phyloP scores from a whole-genome alignment of 2,797 vertebrate genomes.

The Trachurus trachurus region DNA sequence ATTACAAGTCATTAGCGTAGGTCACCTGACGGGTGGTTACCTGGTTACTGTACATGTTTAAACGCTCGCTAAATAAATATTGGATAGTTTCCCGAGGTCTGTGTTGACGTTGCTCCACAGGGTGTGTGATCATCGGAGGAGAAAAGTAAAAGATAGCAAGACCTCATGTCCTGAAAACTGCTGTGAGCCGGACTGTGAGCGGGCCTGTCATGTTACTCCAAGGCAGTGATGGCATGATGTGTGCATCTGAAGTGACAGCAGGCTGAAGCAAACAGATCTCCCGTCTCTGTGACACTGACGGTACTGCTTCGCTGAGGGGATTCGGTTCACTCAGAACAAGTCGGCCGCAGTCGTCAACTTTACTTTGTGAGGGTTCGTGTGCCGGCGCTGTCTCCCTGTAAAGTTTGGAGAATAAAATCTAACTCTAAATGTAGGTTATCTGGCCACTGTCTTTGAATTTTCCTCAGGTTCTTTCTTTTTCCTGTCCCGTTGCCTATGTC shows the following conservation, averaged over 20 bases:
- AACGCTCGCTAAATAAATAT: constrained; percentile 25
- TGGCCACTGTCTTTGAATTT: constrained; percentile 27
- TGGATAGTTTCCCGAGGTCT: constrained; percentile 14
- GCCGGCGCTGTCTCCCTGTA: constrained; percentile 10
- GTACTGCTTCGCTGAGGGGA: constrained; percentile 26
- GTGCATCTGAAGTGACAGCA: constrained; percentile 74
- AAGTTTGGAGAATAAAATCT: constrained; percentile 55
- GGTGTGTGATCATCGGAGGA: constrained; percentile 57
- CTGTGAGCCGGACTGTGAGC: constrained; percentile 64
- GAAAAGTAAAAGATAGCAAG: constrained; percentile 66
- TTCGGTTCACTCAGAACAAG: constrained; percentile 48
- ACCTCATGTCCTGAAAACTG: constrained; percentile 65
- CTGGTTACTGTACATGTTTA: constrained; percentile 14
- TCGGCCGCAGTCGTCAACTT: constrained; percentile 34
- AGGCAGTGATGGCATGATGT: constrained; percentile 62
- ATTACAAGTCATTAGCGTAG: background rate
- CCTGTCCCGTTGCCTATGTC: background rate
- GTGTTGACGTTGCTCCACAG: constrained; percentile 49
- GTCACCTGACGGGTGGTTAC: constrained; percentile 3
- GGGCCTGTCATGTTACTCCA: constrained; percentile 68
- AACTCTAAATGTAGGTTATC: constrained; percentile 45
- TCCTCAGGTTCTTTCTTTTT: background rate
- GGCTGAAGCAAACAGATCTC: constrained; percentile 64
- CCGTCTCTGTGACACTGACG: constrained; percentile 46
- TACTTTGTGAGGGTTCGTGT: constrained; percentile 16